phyloP scores from a whole-genome alignment of 2,113 vertebrate species.

The Gambusia affinis region DNA sequence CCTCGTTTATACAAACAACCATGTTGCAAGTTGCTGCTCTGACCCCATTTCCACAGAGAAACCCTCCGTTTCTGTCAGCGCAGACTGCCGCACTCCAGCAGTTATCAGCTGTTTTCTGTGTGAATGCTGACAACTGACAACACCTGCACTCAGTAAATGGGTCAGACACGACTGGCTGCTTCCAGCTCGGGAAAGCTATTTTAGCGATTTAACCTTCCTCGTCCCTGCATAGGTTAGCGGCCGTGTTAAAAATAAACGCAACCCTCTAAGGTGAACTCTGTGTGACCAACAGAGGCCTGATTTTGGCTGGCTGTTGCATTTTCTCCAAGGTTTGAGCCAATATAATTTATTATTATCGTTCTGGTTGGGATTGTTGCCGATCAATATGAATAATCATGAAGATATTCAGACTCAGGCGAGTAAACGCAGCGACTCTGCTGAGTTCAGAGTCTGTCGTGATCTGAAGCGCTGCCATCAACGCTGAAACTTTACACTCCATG shows the following conservation, averaged over 20 bases:
- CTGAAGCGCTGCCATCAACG: slow-evolving; percentile 38
- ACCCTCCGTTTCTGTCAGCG: slow-evolving; percentile 4
- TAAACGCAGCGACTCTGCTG: slow-evolving; percentile 38
- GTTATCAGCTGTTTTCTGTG: slow-evolving; percentile 45
- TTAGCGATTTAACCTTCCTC: slow-evolving; percentile 46
- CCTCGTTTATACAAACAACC: not conserved
- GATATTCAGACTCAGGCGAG: not conserved
- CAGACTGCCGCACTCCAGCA: slow-evolving; percentile 11
- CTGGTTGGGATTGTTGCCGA: slow-evolving; percentile 8
- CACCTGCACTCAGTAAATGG: slow-evolving; percentile 58
- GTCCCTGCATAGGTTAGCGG: slow-evolving; percentile 43
- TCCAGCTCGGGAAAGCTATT: slow-evolving; percentile 45
- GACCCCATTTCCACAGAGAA: slow-evolving; percentile 28
- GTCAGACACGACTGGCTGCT: slow-evolving; percentile 50
- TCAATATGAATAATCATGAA: slow-evolving; percentile 10
- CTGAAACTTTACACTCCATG: slow-evolving; percentile 33
- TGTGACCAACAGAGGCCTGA: slow-evolving; percentile 29
- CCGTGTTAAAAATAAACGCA: slow-evolving; percentile 66
- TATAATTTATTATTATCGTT: not conserved
- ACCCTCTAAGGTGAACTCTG: slow-evolving; percentile 11
- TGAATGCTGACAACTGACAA: slow-evolving; percentile 25
- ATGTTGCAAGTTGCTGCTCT: slow-evolving; percentile 8
- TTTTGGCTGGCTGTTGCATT: slow-evolving; percentile 45
- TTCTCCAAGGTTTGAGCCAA: not conserved
- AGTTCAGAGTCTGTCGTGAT: slow-evolving; percentile 37